Evolutionary conservation across 1,140 invertebrate species (phyloP).

Genomic region (Pristionchus pacificus): DNA sequence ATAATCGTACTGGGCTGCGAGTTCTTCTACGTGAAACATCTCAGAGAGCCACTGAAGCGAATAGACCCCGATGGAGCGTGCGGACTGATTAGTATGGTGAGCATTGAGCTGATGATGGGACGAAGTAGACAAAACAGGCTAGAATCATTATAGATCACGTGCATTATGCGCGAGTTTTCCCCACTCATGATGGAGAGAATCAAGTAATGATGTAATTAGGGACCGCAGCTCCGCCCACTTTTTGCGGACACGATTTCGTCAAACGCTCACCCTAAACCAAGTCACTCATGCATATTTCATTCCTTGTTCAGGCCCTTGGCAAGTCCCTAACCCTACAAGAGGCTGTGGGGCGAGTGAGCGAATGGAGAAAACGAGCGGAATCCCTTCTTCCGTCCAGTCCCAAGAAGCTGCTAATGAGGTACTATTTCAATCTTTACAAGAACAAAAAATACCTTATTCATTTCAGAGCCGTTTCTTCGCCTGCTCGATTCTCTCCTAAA

Average conservation of each 20-base stretch:
- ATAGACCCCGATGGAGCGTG: conserved; percentile 76
- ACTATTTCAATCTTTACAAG: not conserved
- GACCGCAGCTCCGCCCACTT: not conserved
- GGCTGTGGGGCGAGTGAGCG: conserved; percentile 47
- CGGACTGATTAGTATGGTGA: conserved; percentile 76
- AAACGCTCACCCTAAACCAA: not conserved
- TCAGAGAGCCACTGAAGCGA: conserved; percentile 77
- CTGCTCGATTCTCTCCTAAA: no score
- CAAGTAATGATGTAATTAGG: not conserved
- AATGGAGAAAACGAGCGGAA: conserved; percentile 37
- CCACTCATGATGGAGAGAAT: not conserved
- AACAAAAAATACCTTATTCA: no score
- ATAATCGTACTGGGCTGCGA: conserved; percentile 79
- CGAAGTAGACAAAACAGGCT: not conserved
- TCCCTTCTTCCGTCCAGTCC: conserved; percentile 14
- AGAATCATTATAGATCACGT: not conserved
- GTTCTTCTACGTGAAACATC: conserved; percentile 86
- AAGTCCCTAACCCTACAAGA: conserved; percentile 49
- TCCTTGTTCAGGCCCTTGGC: conserved; percentile 45
- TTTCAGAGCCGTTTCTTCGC: no score
- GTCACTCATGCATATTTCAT: not conserved
- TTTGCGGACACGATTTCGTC: conserved; percentile 55
- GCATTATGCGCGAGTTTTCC: not conserved
- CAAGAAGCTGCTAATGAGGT: not conserved
- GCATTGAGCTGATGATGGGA: not conserved